A percentile compares a stretch with the other conserved stretches of the same genome.
Evolutionary conservation across 2,113 vertebrate genomes (phyloP).

Genomic region (Agapornis roseicollis): DNA sequence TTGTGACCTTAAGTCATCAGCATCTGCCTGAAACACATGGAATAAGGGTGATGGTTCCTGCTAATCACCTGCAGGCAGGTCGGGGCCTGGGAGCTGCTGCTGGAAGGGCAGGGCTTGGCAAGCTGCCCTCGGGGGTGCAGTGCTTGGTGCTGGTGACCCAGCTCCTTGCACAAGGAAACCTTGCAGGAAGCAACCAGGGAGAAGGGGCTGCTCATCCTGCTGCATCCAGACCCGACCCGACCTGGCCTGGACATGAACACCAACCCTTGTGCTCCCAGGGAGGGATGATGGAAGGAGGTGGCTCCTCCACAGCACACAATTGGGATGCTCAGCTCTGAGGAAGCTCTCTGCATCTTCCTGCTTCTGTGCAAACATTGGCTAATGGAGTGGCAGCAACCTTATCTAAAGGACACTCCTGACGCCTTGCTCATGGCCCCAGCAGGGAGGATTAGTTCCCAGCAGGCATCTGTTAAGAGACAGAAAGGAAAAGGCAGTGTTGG

Average conservation of each 20-base stretch:
- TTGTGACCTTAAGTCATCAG: not conserved
- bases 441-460: not conserved
- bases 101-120: not conserved
- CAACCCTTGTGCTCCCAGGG: not conserved
- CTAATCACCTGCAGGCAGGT: not conserved
- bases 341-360: not conserved
- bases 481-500: not conserved
- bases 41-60: not conserved
- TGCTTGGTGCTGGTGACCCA: not conserved
- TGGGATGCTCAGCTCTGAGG: fast-evolving
- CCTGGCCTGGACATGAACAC: fast-evolving
- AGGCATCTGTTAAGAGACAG: too few relatives aligned
- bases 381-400: not conserved
- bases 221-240: fast-evolving
- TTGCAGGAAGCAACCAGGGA: not conserved
- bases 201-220: not conserved
- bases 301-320: fast-evolving
- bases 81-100: not conserved
- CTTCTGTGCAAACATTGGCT: not conserved
- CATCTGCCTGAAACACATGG: fast-evolving
- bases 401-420: not conserved
- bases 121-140: not conserved
- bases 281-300: not conserved
- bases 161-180: not conserved
- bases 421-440: not conserved